These are phyloP conservation scores for Numenius phaeopus DNA, from an alignment of 2,797 vertebrate genomes.

Conservation along the genomic window DNA sequence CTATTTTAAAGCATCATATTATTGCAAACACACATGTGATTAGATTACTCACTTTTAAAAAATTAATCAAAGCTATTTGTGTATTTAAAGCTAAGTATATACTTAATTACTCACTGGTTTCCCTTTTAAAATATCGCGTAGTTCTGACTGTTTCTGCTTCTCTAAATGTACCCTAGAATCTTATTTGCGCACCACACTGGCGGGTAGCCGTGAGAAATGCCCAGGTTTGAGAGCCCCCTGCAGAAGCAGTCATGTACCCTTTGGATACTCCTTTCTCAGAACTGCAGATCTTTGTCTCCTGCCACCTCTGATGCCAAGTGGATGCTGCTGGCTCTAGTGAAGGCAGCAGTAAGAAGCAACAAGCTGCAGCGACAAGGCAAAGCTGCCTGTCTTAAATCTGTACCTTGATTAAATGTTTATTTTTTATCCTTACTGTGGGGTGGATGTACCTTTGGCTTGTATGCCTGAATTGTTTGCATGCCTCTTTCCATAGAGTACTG, in stretches of 20 bases:
- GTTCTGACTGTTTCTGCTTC: neutral
- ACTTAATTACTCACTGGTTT: neutral
- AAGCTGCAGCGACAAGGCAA: neutral
- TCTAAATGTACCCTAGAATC: neutral
- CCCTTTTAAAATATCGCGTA: neutral
- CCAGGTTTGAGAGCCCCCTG: neutral
- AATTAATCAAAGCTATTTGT: neutral
- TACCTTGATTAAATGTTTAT: neutral
- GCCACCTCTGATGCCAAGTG: neutral
- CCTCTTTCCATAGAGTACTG: neutral
- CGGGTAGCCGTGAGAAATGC: neutral
- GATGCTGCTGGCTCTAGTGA: neutral
- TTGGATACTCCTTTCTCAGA: neutral
- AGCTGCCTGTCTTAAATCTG: neutral
- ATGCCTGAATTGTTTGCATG: neutral
- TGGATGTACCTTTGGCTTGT: neutral
- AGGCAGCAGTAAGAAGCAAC: neutral
- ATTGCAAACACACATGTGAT: neutral
- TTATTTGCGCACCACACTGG: neutral
- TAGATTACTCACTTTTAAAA: constrained; percentile 14
- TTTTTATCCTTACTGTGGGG: neutral
- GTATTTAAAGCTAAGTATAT: neutral
- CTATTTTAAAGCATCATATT: neutral
- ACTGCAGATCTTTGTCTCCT: neutral
- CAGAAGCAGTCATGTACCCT: neutral